Base-by-base conservation (phyloP, 2,797 vertebrate genomes). In the Calcarius lapponicus region DNA sequence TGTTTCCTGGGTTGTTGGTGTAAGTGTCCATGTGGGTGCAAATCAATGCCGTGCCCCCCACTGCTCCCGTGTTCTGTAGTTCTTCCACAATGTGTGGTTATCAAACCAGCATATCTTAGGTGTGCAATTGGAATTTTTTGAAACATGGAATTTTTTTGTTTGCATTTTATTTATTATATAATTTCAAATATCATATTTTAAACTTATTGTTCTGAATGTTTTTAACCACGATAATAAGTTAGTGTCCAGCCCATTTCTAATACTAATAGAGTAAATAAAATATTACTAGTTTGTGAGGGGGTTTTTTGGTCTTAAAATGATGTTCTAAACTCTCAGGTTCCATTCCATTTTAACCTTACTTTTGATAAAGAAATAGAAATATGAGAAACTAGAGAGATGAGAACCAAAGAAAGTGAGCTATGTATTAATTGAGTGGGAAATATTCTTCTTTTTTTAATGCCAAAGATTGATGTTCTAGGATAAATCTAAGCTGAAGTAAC, bases 331-430 rank as follows among this genome's bases (percentile, higher is more conserved):
- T 80, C 5, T 29, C 47, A 88, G 24, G 2, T 58, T 90, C 38
- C 26, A 32, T 70, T 82, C 17, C 2, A 45, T 72, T 83, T 88
- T 58, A 80, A 51, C 22, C 6, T 75, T 42, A 36, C 1, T 64
- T 94, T 90, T 88, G 31, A 86, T 13, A 81, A 88, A 74, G n/a
- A 83, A 88, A 56, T 60, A 76, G 13, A 87, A 88, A 67, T 53
- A 72, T 11, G 8, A 86, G 36, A 48, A 80, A 65, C 7, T 72
- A n/a, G 12, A 18, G 70, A 73, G 38, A n/a, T 47, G 21, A 60
- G 78, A 86, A 17, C 43, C 24, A 82, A 29, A 86, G 36, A 69
- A 83, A 93, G 7, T 13, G 8, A 69, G 4, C 5, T 62, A 22
- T 53, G 9, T 64, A 53, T 34, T 66, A 74, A 3, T 4, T 72